Base-by-base conservation (phyloP, 2,888 invertebrate species). In the Drosophila tanythrix region DNA sequence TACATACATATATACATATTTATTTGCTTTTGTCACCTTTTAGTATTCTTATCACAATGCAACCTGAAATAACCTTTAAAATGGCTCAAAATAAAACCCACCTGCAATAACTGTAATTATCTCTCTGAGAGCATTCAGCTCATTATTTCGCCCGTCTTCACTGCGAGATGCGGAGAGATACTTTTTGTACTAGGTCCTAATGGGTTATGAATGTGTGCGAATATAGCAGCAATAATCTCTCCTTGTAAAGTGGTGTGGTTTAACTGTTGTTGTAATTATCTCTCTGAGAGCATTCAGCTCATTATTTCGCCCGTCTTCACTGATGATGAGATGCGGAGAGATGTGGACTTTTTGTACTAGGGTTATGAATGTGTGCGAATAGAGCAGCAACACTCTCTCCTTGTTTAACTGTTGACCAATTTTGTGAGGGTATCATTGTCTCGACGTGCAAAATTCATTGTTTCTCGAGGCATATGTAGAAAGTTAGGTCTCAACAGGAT, bases 91-190 rank as follows among this genome's bases (percentile, higher is more conserved):
- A 48, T 67, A 75, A 75, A 70, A 66, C 79, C 75, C 67, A 56
- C 59, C 68, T 61, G 64, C 75, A 67, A 79, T 79, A 79, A 78
- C 65, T 71, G 75, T 68, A 70, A 61, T 75, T 55, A 67, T 25
- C 46, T 46, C 46, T 4, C 46, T 46, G 46, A 4, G 25, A 46
- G 2, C 25, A 25, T 8, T 13, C 11, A 3, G 7, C 13, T 43
- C 13, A 43, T 21, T 43, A 43, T 1, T 21, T 6, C 11, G 5
- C n/a, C n/a, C 11, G 2, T 13, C 46, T 21, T 13, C 13, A 7
- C 13, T 46, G 21, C 21, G 21, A 46, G 3, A 46, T 25, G 15
- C 7, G 21, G 21, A 25, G 2, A 15, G 2, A 10, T 25, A 0
- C 1, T 46, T 46, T 25, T 7, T 25, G 15, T 15, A 46, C 4